A percentile compares a stretch with the other conserved stretches of the same genome.
Evolutionary conservation across 2,888 invertebrate genomes (phyloP).

Genomic region (Caenorhabditis becei): DNA sequence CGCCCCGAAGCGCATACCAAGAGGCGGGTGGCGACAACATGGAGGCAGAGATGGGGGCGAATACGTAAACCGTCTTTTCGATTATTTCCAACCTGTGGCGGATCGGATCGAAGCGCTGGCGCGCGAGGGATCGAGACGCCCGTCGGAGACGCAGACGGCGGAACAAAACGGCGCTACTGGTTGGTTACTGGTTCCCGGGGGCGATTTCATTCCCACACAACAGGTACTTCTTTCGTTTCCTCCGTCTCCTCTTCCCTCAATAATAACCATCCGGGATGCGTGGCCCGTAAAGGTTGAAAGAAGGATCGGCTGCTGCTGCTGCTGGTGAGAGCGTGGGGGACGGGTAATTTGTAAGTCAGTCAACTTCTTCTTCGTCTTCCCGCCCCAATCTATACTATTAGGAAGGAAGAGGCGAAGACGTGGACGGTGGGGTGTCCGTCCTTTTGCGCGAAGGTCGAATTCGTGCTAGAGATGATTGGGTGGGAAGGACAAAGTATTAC

Average conservation of each 20-base stretch:
- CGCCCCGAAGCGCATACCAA: constrained; percentile 35
- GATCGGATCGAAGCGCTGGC: constrained; percentile 1
- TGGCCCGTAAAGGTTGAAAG: no score
- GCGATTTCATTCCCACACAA: background rate
- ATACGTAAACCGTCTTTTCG: constrained; percentile 21
- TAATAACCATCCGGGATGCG: constrained; percentile 25
- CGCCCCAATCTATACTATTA: constrained; percentile 38
- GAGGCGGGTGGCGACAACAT: constrained; percentile 2
- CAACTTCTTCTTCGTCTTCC: constrained; percentile 18
- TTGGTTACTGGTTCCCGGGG: background rate
- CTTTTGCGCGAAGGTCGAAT: constrained; percentile 48
- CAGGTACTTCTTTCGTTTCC: background rate
- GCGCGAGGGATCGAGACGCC: background rate
- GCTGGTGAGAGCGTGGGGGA: background rate
- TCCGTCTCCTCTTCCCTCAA: background rate
- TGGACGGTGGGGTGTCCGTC: background rate
- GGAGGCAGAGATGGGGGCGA: background rate
- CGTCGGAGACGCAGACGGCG: constrained; percentile 1
- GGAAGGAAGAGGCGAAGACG: constrained; percentile 34
- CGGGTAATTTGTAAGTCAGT: constrained; percentile 52
- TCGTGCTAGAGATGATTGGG: constrained; percentile 30
- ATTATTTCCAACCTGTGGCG: constrained; percentile 7
- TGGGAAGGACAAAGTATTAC: constrained; percentile 31
- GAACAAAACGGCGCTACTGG: background rate
- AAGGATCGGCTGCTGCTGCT: background rate